Evolutionary conservation across 2,888 invertebrate species (phyloP), one percentile per base, ranked within the genome.

Genomic region (Folsomia candida): DNA sequence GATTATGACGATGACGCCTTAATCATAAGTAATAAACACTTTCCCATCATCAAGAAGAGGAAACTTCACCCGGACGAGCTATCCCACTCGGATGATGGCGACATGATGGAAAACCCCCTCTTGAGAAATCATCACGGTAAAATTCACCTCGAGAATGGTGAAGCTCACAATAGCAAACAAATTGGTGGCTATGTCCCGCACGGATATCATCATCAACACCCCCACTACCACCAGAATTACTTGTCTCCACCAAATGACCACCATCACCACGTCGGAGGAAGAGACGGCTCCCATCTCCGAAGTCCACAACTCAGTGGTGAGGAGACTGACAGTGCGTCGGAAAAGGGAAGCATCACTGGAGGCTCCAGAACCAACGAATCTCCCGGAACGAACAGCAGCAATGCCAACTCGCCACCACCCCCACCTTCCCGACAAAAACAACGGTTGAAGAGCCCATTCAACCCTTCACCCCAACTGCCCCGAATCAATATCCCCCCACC

Each of bases 401-500:
- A n/a, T n/a, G 47, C 47, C 47, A 47, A 18, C 47, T 26, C 62
- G 2, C 22, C 47, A 47, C 27, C 59, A 27, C 67, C 63, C 18
- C 54, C 67, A 47, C 73, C 73, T 22, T 61, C 68, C 22, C 24
- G 54, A 14, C 71, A 69, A 51, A 74, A 71, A 28, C 74, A 74
- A 51, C 59, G 72, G 51, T 65, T 74, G 24, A 74, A 74, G 68
- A 72, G 67, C 26, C 74, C 72, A 0, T 57, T 69, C 25, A 67
- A 64, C 29, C 68, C 66, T 51, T 47, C 20, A 59, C 69, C 37
- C 22, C 63, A n/a, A 22, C 63, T 68, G 6, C 59, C 70, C 1
- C 70, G 70, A 67, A 67, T 69, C 57, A 70, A 69, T 62, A 65
- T 76, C 59, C 67, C 76, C 9, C 71, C 71, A 3, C 77, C 77